Evolutionary conservation across 1,140 invertebrate genomes (phyloP).

Genomic region (Daktulosphaira vitifoliae): DNA sequence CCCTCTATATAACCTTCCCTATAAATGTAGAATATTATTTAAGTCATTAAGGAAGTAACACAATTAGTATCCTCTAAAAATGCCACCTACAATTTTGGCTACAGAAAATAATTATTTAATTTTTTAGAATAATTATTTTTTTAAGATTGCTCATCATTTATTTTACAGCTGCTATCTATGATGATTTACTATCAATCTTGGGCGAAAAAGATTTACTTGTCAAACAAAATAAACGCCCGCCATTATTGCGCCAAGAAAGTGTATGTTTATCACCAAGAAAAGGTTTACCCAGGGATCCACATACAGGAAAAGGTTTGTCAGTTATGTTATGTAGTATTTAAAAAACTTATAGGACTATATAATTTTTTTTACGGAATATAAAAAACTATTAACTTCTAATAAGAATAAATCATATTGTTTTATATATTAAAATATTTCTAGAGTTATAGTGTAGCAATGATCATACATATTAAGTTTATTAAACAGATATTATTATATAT

Average conservation of each 20-base stretch:
- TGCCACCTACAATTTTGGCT: no score
- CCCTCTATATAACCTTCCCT: no score
- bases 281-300: constrained; percentile 36
- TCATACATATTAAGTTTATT: no score
- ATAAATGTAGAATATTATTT: neutral
- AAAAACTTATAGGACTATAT: no score
- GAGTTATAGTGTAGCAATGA: no score
- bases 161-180: constrained; percentile 39
- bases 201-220: constrained; percentile 29
- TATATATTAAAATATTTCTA: no score
- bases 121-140: constrained; percentile 37
- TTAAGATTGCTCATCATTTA: constrained; percentile 27
- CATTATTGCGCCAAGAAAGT: constrained; percentile 41
- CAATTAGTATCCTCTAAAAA: neutral
- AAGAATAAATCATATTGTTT: no score
- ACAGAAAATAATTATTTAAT: no score
- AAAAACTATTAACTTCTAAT: no score
- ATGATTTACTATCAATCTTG: constrained; percentile 37
- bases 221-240: constrained; percentile 37
- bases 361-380: no score
- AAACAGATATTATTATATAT: no score
- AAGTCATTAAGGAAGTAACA: neutral
- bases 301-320: constrained; percentile 37
- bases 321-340: no score
- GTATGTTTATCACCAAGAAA: constrained; percentile 39